Percentiles rank a stretch among this genome's conserved stretches.
Conservation (phyloP, 2,113 vertebrate species). For the Camelus bactrianus region DNA sequence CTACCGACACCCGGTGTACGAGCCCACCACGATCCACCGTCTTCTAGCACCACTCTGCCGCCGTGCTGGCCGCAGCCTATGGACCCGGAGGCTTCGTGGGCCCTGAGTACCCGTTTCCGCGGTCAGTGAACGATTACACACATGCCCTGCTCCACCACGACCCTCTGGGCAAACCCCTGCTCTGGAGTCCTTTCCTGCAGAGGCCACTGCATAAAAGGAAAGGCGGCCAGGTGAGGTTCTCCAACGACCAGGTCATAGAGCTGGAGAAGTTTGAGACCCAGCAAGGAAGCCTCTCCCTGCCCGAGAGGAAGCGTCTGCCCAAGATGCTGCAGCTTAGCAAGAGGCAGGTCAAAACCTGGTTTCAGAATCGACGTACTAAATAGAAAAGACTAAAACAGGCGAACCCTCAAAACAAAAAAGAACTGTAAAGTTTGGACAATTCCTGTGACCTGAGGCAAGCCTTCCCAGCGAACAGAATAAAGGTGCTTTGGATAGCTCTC, state of each 20-base stretch:
- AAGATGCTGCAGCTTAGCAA: constrained; percentile 99
- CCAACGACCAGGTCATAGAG: constrained; percentile 98
- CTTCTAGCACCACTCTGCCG: constrained; percentile 90
- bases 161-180: constrained; percentile 94
- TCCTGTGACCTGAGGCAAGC: constrained; percentile 84
- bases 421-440: constrained; percentile 87
- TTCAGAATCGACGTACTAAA: constrained; percentile 98
- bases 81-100: constrained; percentile 88
- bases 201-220: constrained; percentile 97
- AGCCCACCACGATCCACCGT: constrained; percentile 95
- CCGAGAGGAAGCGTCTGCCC: constrained; percentile 96
- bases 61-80: constrained; percentile 91
- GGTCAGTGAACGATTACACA: constrained; percentile 94
- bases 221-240: constrained; percentile 98
- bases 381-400: constrained; percentile 99
- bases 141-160: constrained; percentile 96
- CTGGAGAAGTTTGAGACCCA: constrained; percentile 99
- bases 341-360: constrained; percentile 99
- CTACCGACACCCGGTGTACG: constrained; percentile 95
- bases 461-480: constrained; percentile 83
- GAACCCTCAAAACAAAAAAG: constrained; percentile 92
- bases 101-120: constrained; percentile 93
- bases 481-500: constrained; percentile 84
- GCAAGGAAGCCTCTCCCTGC: constrained; percentile 96
- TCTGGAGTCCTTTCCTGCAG: constrained; percentile 98